Conservation (phyloP, 2,888 invertebrate genomes). For the Eueremaeus valkanovi region DNA sequence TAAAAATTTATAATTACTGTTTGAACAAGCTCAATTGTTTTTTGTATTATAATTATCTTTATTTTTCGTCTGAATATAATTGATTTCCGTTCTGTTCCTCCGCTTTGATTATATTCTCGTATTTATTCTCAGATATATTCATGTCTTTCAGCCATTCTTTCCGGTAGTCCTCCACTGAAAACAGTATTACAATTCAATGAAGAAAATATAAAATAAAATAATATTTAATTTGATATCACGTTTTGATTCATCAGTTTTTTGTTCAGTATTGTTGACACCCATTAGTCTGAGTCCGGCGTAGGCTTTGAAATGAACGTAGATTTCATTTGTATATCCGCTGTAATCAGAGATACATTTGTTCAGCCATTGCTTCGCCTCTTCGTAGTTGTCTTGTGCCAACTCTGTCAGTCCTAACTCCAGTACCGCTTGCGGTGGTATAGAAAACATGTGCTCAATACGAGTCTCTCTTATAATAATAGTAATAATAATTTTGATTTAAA, state of each 20-base stretch:
- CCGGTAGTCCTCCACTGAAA: constrained; percentile 2
- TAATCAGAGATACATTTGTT: constrained; percentile 40
- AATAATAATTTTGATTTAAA: background rate
- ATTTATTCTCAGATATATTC: background rate
- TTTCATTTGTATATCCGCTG: constrained; percentile 39
- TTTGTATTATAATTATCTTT: too few relatives aligned
- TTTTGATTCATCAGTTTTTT: background rate
- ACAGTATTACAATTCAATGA: background rate
- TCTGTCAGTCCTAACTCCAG: constrained; percentile 40
- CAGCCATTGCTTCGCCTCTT: constrained; percentile 41
- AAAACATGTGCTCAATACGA: constrained; percentile 8
- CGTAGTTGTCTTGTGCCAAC: constrained; percentile 4
- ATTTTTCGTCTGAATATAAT: too few relatives aligned
- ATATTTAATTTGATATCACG: background rate
- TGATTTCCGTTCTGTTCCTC: constrained; percentile 1
- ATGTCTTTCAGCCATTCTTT: constrained; percentile 30
- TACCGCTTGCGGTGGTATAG: constrained; percentile 36
- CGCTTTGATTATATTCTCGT: background rate
- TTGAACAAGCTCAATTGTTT: too few relatives aligned
- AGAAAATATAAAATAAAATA: background rate
- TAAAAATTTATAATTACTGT: too few relatives aligned
- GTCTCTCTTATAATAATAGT: background rate
- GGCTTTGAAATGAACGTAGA: constrained; percentile 37
- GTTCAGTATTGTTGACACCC: constrained; percentile 32
- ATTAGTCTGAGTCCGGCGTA: constrained; percentile 33